A percentile compares a stretch with the other conserved stretches of the same genome.
Conservation (phyloP, 2,113 vertebrate genomes). For the Columba janthina region DNA sequence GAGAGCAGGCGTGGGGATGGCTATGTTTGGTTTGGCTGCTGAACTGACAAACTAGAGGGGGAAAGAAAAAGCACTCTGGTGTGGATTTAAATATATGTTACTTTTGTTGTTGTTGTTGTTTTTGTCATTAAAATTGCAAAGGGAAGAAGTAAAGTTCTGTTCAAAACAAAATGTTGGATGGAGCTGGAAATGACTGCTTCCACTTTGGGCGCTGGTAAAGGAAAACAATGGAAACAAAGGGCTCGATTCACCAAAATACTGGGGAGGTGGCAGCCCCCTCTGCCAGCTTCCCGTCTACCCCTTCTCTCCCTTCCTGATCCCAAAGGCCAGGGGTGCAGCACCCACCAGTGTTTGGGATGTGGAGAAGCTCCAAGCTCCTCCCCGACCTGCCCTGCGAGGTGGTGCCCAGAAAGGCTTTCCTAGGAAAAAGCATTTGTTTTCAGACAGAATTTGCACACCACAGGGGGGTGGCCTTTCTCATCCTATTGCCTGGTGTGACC, state of each 20-base stretch:
- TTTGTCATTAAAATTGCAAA: background rate
- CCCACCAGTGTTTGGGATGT: no score
- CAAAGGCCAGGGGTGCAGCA: rapidly evolving
- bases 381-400: background rate
- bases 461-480: background rate
- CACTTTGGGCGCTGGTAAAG: background rate
- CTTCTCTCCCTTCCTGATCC: background rate
- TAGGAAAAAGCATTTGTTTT: background rate
- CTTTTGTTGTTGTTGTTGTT: background rate
- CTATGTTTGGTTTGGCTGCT: constrained; percentile 16
- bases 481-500: background rate
- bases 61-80: background rate
- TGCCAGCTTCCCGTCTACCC: no score
- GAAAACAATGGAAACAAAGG: background rate
- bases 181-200: background rate
- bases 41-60: background rate
- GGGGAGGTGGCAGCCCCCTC: background rate
- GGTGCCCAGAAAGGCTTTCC: background rate
- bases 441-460: background rate
- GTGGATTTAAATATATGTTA: background rate
- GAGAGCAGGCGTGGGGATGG: background rate
- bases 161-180: background rate
- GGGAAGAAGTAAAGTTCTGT: background rate
- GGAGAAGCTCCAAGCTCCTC: background rate
- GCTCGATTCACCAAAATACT: background rate